phyloP scores from a whole-genome alignment of 1,140 invertebrate species.

The Hycleus phaleratus region DNA sequence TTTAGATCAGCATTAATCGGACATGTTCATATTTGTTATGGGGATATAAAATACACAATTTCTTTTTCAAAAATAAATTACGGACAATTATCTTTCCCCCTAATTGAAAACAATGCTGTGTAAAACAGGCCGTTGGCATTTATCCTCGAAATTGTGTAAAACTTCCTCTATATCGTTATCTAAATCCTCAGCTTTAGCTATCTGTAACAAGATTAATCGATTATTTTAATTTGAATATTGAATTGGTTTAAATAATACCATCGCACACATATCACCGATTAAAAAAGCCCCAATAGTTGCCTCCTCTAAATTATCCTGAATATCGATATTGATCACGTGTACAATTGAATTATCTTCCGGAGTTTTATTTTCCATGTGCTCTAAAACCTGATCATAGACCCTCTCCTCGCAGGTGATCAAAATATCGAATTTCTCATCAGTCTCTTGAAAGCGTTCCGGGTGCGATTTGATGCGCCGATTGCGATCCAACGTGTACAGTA shows the following conservation, averaged over 20 bases:
- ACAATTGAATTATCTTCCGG: slow-evolving; percentile 75
- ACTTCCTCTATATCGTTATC: slow-evolving; percentile 99
- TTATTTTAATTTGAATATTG: neutral
- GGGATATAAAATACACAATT: neutral
- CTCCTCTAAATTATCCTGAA: slow-evolving; percentile 99
- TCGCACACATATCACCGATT: slow-evolving; percentile 88
- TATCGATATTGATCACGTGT: slow-evolving; percentile 98
- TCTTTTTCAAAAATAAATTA: slow-evolving; percentile 4
- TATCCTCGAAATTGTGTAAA: slow-evolving; percentile 89
- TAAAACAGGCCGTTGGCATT: slow-evolving; percentile 77
- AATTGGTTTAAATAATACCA: slow-evolving; percentile 49
- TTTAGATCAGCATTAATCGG: slow-evolving; percentile 63
- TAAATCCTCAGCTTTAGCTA: slow-evolving; percentile 84
- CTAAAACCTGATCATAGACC: slow-evolving; percentile 93
- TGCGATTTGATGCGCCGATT: slow-evolving; percentile 91
- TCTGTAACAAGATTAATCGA: slow-evolving; percentile 49
- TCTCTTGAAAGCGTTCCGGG: slow-evolving; percentile 91
- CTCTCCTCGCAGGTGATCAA: slow-evolving; percentile 97
- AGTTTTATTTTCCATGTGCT: slow-evolving; percentile 63
- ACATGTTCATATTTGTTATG: slow-evolving; percentile 2
- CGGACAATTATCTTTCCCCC: neutral
- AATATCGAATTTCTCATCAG: slow-evolving; percentile 89
- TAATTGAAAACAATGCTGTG: slow-evolving; percentile 93
- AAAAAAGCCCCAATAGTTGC: slow-evolving; percentile 99
- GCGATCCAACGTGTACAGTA: slow-evolving; percentile 97